These are phyloP conservation scores for Synergus gifuensis DNA, from an alignment of 2,888 invertebrate species.

Conservation along the genomic window DNA sequence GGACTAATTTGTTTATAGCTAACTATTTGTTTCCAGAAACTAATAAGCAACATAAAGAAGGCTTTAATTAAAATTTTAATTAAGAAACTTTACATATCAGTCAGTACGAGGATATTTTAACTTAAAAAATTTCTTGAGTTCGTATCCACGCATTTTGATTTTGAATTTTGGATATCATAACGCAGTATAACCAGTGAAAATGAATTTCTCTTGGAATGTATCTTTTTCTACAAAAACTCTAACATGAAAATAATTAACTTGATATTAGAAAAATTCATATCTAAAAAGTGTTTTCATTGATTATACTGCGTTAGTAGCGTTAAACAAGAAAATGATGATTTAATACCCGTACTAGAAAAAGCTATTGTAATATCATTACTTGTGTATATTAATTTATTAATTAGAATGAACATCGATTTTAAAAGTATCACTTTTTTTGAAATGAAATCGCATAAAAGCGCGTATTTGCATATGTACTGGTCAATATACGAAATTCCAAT, in stretches of 20 bases:
- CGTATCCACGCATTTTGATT: not conserved
- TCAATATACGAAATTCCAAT: not conserved
- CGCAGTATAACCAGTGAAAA: not conserved
- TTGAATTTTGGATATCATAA: not conserved
- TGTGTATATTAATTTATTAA: not conserved
- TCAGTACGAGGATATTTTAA: not conserved
- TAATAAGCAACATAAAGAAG: not conserved
- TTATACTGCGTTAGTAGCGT: not conserved
- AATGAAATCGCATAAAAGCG: not conserved
- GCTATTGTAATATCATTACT: not conserved
- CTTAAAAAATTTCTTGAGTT: not conserved
- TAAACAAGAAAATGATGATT: not conserved
- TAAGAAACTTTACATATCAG: not conserved
- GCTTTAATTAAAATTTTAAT: not conserved
- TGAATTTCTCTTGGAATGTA: not conserved
- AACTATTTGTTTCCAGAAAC: not conserved
- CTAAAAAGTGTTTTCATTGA: not conserved
- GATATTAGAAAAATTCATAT: not conserved
- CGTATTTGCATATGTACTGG: not conserved
- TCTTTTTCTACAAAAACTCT: not conserved
- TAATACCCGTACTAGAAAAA: not conserved
- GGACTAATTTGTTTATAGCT: not conserved
- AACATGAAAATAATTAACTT: not conserved
- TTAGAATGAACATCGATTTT: constrained; percentile 7
- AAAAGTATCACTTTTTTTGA: not conserved